Base-by-base conservation (phyloP, 2,113 vertebrate genomes). In the Gadus macrocephalus region DNA sequence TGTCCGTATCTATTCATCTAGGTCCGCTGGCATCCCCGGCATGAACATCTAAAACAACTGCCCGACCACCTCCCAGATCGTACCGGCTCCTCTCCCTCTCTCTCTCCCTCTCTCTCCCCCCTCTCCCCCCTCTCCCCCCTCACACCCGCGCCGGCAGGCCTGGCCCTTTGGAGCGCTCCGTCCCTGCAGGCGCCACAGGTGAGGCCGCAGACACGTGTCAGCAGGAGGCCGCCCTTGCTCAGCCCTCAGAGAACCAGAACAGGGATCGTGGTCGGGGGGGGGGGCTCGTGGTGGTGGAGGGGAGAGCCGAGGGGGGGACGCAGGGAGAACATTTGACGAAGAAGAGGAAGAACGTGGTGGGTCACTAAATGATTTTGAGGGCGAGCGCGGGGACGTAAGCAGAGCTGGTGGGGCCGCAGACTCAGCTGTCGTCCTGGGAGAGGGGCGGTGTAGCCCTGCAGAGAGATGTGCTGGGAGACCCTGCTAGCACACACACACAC, bases 11-110 rank as follows among this genome's bases (percentile, higher is more conserved):
- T 83, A 76, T 22, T 73, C 70, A 74, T 78, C 77, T 91, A 89
- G 90, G 85, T 86, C 84, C 14, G 61, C 73, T 81, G 89, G 88
- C 81, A 91, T 91, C 85, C 68, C 0, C 71, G 78, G 83, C 72
- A 90, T 82, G 86, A 89, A 85, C 85, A 91, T 88, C 89, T 91
- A 91, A 91, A 92, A 88, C 87, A 91, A 91, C 88, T 90, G 89
- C 89, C 42, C 8, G 86, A 86, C 81, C 73, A 70, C 81, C 83
- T 79, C 70, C 77, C 80, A 83, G 81, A 86, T 85, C 80, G 84
- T 81, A 79, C 77, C 73, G 67, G 58, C 81, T 78, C 67, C 68
- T 58, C 28, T 2, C 75, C 75, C 42, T 49, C 42, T 49, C 42
- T 49, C 42, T 9, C 42, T 11, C 42, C 12, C 42, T 49, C 42